These are phyloP conservation scores for Clistopyga incitator DNA, from an alignment of 2,888 invertebrate genomes.

Conservation along the genomic window DNA sequence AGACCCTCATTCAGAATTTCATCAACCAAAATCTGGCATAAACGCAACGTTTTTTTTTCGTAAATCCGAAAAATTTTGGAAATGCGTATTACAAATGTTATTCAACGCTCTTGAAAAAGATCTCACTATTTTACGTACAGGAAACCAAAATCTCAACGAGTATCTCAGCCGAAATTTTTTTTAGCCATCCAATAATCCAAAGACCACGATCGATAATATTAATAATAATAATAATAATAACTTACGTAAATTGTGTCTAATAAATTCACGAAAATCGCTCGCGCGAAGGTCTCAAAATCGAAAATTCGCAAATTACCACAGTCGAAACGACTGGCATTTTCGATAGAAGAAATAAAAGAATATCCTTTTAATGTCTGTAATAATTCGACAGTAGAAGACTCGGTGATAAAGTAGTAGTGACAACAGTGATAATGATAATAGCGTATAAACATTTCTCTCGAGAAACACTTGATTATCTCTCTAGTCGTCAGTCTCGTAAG, in stretches of 20 bases:
- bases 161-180: too few relatives aligned
- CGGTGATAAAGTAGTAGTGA: slow-evolving; percentile 2
- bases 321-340: not conserved
- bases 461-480: slow-evolving; percentile 6
- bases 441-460: slow-evolving; percentile 2
- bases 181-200: not conserved
- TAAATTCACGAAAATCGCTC: slow-evolving; percentile 10
- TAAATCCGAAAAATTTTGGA: too few relatives aligned
- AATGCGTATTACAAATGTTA: too few relatives aligned
- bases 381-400: not conserved
- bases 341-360: not conserved
- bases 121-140: too few relatives aligned
- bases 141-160: too few relatives aligned
- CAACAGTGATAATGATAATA: not conserved
- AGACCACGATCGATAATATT: slow-evolving; percentile 37
- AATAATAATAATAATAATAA: slow-evolving; percentile 58
- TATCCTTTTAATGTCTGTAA: not conserved
- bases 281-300: not conserved
- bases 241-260: slow-evolving; percentile 49
- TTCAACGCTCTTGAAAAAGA: too few relatives aligned
- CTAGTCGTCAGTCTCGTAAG: slow-evolving; percentile 86
- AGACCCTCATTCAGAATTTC: too few relatives aligned
- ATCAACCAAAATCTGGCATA: too few relatives aligned
- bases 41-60: too few relatives aligned
- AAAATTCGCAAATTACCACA: slow-evolving; percentile 9